phyloP scores from a whole-genome alignment of 2,888 invertebrate species.

The Scaptodrosophila latifasciaeformis region DNA sequence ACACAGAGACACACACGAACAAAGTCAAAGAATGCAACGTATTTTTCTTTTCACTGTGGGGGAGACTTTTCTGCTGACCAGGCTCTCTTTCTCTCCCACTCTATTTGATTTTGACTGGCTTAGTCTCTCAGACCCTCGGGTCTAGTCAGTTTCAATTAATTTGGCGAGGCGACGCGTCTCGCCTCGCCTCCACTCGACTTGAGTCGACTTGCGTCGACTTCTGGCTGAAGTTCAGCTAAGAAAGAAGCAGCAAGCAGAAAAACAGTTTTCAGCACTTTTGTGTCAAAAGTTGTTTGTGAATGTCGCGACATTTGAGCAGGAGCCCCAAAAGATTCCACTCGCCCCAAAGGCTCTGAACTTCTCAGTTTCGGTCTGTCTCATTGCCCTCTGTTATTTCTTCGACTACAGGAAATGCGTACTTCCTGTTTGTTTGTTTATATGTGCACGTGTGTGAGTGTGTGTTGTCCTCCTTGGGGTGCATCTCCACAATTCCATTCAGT shows the following conservation, averaged over 20 bases:
- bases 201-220: no score
- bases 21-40: no score
- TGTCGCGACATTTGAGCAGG: slow-evolving; percentile 54
- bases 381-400: slow-evolving; percentile 18
- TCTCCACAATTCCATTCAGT: neutral
- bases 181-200: neutral
- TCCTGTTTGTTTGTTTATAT: slow-evolving; percentile 52
- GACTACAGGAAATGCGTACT: slow-evolving; percentile 64
- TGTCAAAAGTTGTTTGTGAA: slow-evolving; percentile 57
- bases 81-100: neutral
- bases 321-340: slow-evolving; percentile 2
- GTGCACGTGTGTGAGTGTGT: no score
- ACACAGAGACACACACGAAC: no score
- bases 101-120: slow-evolving; percentile 11
- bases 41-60: no score
- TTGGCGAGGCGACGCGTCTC: slow-evolving; percentile 29
- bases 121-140: slow-evolving; percentile 15
- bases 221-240: no score
- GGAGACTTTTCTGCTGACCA: neutral
- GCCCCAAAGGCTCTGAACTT: slow-evolving; percentile 5
- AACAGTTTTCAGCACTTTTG: slow-evolving; percentile 63
- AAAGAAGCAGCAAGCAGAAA: slow-evolving; percentile 33
- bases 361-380: slow-evolving; percentile 16
- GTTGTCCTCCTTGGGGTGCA: slow-evolving; percentile 26
- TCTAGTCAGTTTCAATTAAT: slow-evolving; percentile 67